Evolutionary conservation across 1,140 invertebrate genomes (phyloP).

Genomic region (Mylabris phalerata): DNA sequence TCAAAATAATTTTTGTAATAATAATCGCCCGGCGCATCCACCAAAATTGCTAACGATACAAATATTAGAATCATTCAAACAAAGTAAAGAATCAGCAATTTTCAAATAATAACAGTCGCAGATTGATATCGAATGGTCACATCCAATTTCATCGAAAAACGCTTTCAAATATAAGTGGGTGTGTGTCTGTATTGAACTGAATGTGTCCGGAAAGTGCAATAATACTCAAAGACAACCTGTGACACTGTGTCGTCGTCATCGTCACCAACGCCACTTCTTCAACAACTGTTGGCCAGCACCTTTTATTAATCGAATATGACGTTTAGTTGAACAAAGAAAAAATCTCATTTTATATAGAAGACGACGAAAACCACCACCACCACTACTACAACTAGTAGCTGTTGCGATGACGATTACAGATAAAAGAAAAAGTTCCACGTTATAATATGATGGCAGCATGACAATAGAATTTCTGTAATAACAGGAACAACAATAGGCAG

Average conservation of each 20-base stretch:
- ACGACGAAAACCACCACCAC: slow-evolving; percentile 19
- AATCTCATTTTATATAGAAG: slow-evolving; percentile 25
- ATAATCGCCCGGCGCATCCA: too few relatives aligned
- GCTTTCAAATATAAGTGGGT: neutral
- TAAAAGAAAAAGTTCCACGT: slow-evolving; percentile 34
- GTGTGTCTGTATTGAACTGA: neutral
- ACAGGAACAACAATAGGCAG: slow-evolving; percentile 34
- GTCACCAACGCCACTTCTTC: slow-evolving; percentile 8
- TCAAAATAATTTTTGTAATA: too few relatives aligned
- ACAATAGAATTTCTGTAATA: slow-evolving; percentile 31
- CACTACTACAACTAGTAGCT: too few relatives aligned
- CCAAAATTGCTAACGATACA: too few relatives aligned
- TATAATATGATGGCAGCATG: slow-evolving; percentile 23
- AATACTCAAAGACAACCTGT: slow-evolving; percentile 25
- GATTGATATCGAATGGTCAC: neutral
- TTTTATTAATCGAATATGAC: slow-evolving; percentile 27
- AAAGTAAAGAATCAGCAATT: too few relatives aligned
- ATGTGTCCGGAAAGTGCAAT: slow-evolving; percentile 17
- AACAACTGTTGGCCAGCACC: slow-evolving; percentile 23
- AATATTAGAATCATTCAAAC: too few relatives aligned
- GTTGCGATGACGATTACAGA: slow-evolving; percentile 21
- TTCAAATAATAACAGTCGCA: too few relatives aligned
- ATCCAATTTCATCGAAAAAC: neutral
- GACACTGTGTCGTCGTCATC: neutral
- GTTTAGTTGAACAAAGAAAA: slow-evolving; percentile 26